Evolutionary conservation across 1,140 invertebrate genomes (phyloP).

Genomic region (Dinothrombium tinctorium): DNA sequence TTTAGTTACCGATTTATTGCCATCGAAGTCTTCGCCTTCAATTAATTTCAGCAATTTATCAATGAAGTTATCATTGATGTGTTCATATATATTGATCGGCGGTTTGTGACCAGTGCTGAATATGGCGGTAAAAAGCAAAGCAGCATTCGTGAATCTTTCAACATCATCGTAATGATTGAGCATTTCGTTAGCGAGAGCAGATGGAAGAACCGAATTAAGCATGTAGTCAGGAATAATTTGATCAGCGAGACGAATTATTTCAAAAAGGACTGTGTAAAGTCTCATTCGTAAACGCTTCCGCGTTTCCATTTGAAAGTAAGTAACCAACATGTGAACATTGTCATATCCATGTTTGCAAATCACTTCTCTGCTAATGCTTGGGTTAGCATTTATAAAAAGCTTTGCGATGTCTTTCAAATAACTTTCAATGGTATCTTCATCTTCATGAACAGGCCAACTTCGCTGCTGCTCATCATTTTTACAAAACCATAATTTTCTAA

Average conservation of each 20-base stretch:
- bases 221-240: constrained; percentile 38
- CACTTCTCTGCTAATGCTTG: constrained; percentile 18
- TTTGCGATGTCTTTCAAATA: constrained; percentile 57
- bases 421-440: constrained; percentile 56
- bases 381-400: constrained; percentile 44
- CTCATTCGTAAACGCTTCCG: constrained; percentile 10
- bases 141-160: constrained; percentile 42
- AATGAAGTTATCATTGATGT: constrained; percentile 51
- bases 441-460: constrained; percentile 76
- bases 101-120: constrained; percentile 52
- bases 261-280: constrained; percentile 6
- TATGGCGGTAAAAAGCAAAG: constrained; percentile 52
- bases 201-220: constrained; percentile 56
- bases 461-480: constrained; percentile 80
- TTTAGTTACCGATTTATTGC: constrained; percentile 10
- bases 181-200: constrained; percentile 48
- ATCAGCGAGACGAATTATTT: constrained; percentile 6
- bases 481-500: constrained; percentile 52
- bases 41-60: constrained; percentile 50
- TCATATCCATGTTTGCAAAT: constrained; percentile 21
- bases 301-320: constrained; percentile 17
- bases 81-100: constrained; percentile 21
- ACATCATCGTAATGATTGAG: constrained; percentile 38
- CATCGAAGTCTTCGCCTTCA: constrained; percentile 28
- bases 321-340: constrained; percentile 17